Conservation (phyloP, 1,140 invertebrate species). For the Drosophila willistoni region DNA sequence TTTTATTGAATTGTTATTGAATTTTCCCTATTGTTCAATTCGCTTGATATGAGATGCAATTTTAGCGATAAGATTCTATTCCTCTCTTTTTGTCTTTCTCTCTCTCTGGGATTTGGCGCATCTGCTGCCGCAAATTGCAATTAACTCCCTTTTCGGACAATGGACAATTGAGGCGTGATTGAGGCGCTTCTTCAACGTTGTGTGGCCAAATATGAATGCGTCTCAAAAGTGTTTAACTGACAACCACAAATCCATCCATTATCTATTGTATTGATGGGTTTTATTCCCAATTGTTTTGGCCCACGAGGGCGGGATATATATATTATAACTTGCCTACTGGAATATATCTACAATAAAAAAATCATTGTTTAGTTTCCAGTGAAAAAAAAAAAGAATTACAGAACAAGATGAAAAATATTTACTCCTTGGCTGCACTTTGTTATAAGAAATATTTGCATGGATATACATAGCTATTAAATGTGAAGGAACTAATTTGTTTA, state of each 20-base stretch:
- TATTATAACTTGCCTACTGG: no score
- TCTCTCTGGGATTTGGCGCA: constrained; percentile 25
- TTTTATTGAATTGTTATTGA: constrained; percentile 57
- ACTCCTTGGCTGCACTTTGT: no score
- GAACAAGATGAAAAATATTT: no score
- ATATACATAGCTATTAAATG: no score
- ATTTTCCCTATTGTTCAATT: constrained; percentile 43
- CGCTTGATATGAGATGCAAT: constrained; percentile 55
- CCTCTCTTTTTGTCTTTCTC: constrained; percentile 19
- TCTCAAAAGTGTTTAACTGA: constrained; percentile 38
- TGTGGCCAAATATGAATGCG: constrained; percentile 40
- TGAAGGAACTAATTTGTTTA: no score
- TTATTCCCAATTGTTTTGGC: constrained; percentile 2
- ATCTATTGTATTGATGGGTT: neutral
- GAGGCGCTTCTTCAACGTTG: constrained; percentile 41
- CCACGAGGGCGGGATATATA: no score
- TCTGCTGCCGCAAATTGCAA: constrained; percentile 65
- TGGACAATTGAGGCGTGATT: constrained; percentile 77
- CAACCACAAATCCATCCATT: constrained; percentile 47
- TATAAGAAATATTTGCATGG: no score
- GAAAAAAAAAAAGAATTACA: no score
- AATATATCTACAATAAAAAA: no score
- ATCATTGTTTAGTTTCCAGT: neutral
- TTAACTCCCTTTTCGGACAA: constrained; percentile 33
- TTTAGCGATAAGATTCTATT: constrained; percentile 15